Base-by-base conservation (phyloP, 2,113 vertebrate genomes). In the Cyanistes caeruleus region DNA sequence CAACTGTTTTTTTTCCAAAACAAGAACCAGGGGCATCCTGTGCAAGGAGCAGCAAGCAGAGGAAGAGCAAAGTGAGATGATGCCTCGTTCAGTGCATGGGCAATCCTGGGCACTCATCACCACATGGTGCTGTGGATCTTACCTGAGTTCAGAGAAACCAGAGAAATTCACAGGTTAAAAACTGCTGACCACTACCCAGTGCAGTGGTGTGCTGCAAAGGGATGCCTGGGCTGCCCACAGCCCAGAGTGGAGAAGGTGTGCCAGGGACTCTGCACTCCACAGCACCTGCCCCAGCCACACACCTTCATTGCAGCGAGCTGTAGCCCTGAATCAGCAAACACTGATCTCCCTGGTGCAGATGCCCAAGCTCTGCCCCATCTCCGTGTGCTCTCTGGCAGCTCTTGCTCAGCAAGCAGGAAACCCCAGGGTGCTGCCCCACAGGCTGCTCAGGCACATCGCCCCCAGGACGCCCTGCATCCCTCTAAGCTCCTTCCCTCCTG, bases 31-130 rank as follows among this genome's bases (percentile, higher is more conserved):
- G 12, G 17, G 18, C 5, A 31, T 49, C 15, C 16, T 2, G 0
- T 28, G 37, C 35, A 68, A 44, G 41, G 31, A 73, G 15, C 8
- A 3, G 23, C 1, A 7, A 88, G 35, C 4, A 55, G 20, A 24
- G 56, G 21, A 43, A 37, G 19, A 86, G 46, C 24, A 65, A 68
- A 76, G 12, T 1, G 2, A 68, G 28, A 8, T 37, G 22, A 25
- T 49, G 22, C 30, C 41, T 75, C 0, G 0, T 51, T 72, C 0
- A 1, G 27, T 28, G 15, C 3, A 0, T 30, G 31, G 23, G 25
- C 25, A 78, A 3, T 43, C 62, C 23, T 43, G 35, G 41, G 4
- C 22, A 58, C 8, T 91, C 43, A 41, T 77, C 1, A 1, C 53
- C 27, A 35, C 46, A 37, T 23, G 16, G 51, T 65, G 13, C 51